A percentile compares a stretch with the other conserved stretches of the same genome.
Conservation (phyloP, 2,113 vertebrate genomes). For the Apeltes quadracus region DNA sequence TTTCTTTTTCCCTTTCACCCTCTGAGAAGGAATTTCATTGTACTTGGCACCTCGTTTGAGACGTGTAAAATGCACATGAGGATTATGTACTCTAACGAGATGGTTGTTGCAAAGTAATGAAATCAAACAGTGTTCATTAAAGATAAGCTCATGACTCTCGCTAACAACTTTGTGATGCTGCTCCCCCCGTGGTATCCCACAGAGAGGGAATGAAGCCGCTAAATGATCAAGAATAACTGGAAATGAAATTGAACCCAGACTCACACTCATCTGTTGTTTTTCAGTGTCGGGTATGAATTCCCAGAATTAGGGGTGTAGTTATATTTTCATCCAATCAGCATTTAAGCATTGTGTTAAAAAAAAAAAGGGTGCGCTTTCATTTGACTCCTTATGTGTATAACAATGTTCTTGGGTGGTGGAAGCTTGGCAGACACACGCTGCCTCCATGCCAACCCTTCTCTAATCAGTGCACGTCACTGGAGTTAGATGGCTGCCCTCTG, state of each 20-base stretch:
- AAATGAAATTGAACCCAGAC: conserved; percentile 45
- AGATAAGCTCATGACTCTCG: conserved; percentile 12
- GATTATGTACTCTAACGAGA: conserved; percentile 28
- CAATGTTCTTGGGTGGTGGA: conserved; percentile 58
- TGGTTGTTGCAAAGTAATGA: conserved; percentile 23
- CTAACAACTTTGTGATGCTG: conserved; percentile 1
- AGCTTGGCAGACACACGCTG: conserved; percentile 61
- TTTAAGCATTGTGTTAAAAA: conserved; percentile 8
- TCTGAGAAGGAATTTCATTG: conserved; percentile 49
- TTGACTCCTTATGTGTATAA: not conserved
- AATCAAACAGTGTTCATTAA: conserved; percentile 6
- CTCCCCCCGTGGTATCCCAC: conserved; percentile 17
- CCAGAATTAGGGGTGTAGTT: conserved; percentile 23
- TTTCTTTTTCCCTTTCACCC: not conserved
- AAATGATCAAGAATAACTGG: conserved; percentile 57
- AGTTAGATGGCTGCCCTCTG: conserved; percentile 52
- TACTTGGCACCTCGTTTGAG: conserved; percentile 59
- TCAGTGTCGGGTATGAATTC: conserved; percentile 35
- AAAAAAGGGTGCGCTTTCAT: not conserved
- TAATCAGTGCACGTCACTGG: conserved; percentile 68
- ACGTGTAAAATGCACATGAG: conserved; percentile 29
- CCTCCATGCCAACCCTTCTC: conserved; percentile 61
- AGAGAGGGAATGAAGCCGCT: conserved; percentile 50
- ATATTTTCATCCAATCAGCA: conserved; percentile 30
- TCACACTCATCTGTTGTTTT: conserved; percentile 9